Evolutionary conservation across 2,888 invertebrate species (phyloP), one percentile per base, ranked within the genome.

Genomic region (Tiliacea citrago): DNA sequence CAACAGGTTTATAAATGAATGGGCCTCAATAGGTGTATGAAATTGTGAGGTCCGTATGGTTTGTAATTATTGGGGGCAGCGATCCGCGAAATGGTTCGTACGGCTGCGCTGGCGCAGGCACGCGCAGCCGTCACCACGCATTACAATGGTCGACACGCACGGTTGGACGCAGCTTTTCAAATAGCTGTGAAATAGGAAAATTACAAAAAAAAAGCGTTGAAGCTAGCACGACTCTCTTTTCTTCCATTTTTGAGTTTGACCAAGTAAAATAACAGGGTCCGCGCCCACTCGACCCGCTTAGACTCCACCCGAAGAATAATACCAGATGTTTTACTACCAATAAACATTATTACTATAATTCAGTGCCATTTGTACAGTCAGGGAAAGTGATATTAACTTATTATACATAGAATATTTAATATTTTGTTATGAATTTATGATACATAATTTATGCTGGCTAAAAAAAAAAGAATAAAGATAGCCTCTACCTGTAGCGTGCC

Each of bases 21-120:
- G 77, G 73, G 75, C 75, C 73, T 87, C 85, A 88, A 72, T 86
- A 84, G 86, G 86, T 88, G 89, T 91, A 90, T 88, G 85, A 89
- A 91, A 92, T 88, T 88, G 90, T 90, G 88, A 88, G 87, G 87
- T 89, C 85, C 85, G 86, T 90, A 87, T 90, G 86, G 87, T 87
- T 85, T 77, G 90, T 91, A 94, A 95, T 96, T 95, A 95, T 88
- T 81, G 91, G 71, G 88, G 80, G 91, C 94, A 94, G 89, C 90
- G 91, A 93, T 89, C 92, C 94, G 94, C 91, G 93, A 94, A 96
- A 95, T 95, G 85, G 89, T 86, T 86, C 88, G 86, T 85, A 86
- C 86, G 88, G 86, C 83, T 90, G 90, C 89, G 87, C 88, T 69
- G 66, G 80, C 83, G 86, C 85, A 81, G 84, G 85, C 87, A 68